phyloP scores from a whole-genome alignment of 2,888 invertebrate species.

The Nomada ferruginata region DNA sequence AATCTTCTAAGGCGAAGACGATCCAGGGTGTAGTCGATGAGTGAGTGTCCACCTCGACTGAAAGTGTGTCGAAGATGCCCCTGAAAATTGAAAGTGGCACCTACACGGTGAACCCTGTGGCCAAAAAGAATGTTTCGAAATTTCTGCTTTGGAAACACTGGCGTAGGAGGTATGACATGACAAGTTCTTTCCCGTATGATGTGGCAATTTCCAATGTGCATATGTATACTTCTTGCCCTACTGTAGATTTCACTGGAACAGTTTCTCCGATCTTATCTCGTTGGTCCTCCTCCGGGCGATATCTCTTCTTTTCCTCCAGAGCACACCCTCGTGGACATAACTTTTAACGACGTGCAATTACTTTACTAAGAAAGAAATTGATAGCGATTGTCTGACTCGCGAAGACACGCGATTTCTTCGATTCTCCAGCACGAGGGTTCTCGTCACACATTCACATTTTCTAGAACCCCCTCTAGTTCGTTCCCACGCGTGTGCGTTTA shows the following conservation, averaged over 20 bases:
- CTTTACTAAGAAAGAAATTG: background rate
- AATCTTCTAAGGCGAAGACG: background rate
- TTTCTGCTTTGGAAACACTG: slow-evolving; percentile 82
- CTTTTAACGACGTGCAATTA: slow-evolving; percentile 15
- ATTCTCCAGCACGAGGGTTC: background rate
- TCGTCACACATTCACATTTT: slow-evolving; percentile 51
- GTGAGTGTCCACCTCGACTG: slow-evolving; percentile 20
- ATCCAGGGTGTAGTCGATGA: slow-evolving; percentile 15
- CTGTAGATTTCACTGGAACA: slow-evolving; percentile 1
- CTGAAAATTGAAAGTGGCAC: slow-evolving; percentile 82
- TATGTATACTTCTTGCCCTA: background rate
- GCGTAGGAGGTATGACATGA: slow-evolving; percentile 80
- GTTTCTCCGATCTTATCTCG: slow-evolving; percentile 28
- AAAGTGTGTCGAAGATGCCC: slow-evolving; percentile 75
- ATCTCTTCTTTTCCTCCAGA: slow-evolving; percentile 4
- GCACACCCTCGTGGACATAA: background rate
- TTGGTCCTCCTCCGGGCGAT: slow-evolving; percentile 8
- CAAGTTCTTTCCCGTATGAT: background rate
- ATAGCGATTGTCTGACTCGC: background rate
- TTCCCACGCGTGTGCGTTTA: slow-evolving; percentile 31
- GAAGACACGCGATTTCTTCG: background rate
- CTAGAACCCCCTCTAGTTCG: background rate
- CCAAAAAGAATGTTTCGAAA: slow-evolving; percentile 78
- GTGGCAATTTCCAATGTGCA: background rate
- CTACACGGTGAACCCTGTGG: slow-evolving; percentile 80